Evolutionary conservation across 1,140 invertebrate genomes (phyloP).

Genomic region (Pogonognathellus flavescens): DNA sequence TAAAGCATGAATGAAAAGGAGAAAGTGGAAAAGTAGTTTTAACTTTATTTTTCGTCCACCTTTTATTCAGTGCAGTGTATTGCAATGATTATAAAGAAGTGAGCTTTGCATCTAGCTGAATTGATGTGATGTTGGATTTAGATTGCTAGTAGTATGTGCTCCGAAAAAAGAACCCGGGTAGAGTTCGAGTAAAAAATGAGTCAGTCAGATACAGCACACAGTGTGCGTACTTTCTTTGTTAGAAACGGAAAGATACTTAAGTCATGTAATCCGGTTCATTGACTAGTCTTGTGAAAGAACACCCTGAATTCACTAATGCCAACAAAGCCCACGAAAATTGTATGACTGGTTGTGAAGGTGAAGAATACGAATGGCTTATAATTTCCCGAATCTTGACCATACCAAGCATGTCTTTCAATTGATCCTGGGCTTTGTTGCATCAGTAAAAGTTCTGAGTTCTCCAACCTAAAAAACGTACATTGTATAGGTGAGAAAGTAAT

Average conservation of each 20-base stretch:
- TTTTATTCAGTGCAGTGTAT: conserved; percentile 13
- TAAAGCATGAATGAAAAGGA: too few species aligned
- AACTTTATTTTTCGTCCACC: conserved; percentile 28
- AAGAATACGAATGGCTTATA: conserved; percentile 26
- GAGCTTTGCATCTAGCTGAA: conserved; percentile 9
- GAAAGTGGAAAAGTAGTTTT: conserved; percentile 27
- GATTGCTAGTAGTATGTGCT: not conserved
- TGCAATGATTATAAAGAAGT: not conserved
- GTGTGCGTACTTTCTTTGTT: not conserved
- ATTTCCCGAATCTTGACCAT: conserved; percentile 24
- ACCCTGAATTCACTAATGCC: conserved; percentile 8
- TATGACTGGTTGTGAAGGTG: conserved; percentile 2
- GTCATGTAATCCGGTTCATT: conserved; percentile 15
- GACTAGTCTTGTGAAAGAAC: conserved; percentile 18
- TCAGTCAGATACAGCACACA: not conserved
- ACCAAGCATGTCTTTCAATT: conserved; percentile 10
- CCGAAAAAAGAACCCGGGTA: not conserved
- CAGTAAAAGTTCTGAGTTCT: too few species aligned
- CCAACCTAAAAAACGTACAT: too few species aligned
- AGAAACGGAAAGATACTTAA: not conserved
- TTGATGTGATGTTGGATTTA: conserved; percentile 37
- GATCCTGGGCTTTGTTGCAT: not conserved
- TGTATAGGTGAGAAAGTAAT: too few species aligned
- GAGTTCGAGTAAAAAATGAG: not conserved
- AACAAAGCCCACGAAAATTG: conserved; percentile 10